phyloP scores from a whole-genome alignment of 2,113 vertebrate genomes.

The Gymnorhina tibicen region DNA sequence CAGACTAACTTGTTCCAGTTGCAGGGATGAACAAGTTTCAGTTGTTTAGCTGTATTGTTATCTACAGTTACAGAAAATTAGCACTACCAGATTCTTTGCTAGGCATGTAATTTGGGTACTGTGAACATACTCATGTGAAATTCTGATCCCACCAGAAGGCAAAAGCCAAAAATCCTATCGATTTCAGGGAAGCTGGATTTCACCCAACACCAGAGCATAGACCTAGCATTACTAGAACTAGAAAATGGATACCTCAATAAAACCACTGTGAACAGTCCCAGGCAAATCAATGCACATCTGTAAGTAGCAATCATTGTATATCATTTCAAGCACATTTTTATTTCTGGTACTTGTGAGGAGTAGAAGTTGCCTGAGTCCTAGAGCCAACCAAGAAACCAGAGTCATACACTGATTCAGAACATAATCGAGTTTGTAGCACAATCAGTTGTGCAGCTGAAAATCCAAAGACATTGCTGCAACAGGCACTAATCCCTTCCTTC shows the following conservation, averaged over 20 bases:
- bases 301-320: neutral
- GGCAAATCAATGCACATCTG: constrained; percentile 29
- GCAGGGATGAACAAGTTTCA: neutral
- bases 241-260: constrained; percentile 64
- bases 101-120: neutral
- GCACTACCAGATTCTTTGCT: neutral
- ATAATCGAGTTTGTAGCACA: neutral
- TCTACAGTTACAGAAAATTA: constrained; percentile 1
- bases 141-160: neutral
- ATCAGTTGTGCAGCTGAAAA: neutral
- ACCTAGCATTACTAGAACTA: constrained; percentile 32
- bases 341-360: neutral
- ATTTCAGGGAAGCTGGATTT: constrained; percentile 24
- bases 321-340: neutral
- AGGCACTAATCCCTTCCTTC: neutral
- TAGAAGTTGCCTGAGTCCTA: neutral
- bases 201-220: constrained; percentile 12
- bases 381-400: neutral
- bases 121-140: neutral
- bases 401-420: neutral
- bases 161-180: neutral
- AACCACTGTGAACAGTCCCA: constrained; percentile 36
- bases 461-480: neutral
- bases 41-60: constrained; percentile 2
- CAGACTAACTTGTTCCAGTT: constrained; percentile 7